Conservation (phyloP, 2,888 invertebrate species). For the Pandemis cinnamomeana region DNA sequence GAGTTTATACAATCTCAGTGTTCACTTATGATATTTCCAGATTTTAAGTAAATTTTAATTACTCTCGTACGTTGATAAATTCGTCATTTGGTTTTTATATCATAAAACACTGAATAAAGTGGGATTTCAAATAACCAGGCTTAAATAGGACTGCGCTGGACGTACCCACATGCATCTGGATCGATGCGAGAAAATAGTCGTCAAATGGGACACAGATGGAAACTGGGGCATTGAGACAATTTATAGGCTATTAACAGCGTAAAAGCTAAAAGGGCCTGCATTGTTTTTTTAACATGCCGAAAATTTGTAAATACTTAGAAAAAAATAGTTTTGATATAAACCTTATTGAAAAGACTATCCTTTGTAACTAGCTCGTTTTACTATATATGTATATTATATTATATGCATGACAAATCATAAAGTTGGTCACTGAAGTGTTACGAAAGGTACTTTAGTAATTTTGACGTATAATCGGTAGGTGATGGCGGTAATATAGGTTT, state of each 20-base stretch:
- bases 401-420: too few relatives aligned
- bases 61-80: too few relatives aligned
- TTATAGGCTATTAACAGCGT: neutral
- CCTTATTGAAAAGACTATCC: too few relatives aligned
- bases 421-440: too few relatives aligned
- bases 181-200: neutral
- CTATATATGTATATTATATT: too few relatives aligned
- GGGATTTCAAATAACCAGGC: neutral
- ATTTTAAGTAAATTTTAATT: too few relatives aligned
- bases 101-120: neutral
- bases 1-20: neutral
- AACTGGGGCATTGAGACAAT: neutral
- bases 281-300: neutral
- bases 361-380: too few relatives aligned
- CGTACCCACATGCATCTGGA: neutral
- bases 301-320: neutral
- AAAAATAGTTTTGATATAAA: neutral
- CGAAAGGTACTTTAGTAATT: neutral
- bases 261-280: neutral
- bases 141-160: neutral
- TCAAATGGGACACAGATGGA: neutral
- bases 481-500: neutral
- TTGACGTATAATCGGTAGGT: neutral
- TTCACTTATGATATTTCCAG: too few relatives aligned
- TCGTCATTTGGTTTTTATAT: too few relatives aligned